Percentiles rank a stretch among this genome's conserved stretches.
Conservation (phyloP, 2,888 invertebrate genomes). For the Tipula vernalis region DNA sequence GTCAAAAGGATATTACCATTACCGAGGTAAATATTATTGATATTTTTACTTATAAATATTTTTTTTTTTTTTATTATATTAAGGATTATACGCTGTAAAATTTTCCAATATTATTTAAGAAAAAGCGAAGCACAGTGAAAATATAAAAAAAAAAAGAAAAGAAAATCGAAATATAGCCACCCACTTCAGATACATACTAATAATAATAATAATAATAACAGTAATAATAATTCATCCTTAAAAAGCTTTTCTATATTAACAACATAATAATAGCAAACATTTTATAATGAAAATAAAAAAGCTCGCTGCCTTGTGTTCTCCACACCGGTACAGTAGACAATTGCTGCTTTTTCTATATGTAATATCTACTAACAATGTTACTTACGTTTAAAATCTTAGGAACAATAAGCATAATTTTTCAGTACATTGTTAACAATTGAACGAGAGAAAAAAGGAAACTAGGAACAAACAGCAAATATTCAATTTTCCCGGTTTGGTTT, state of each 20-base stretch:
- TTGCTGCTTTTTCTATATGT: not conserved
- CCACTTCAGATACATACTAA: not conserved
- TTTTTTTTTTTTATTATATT: not conserved
- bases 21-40: not conserved
- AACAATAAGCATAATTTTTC: not conserved
- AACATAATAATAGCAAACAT: not conserved
- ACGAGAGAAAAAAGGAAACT: not conserved
- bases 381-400: not conserved
- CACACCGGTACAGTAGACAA: not conserved
- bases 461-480: not conserved
- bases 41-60: not conserved
- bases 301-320: not conserved
- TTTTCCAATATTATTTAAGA: not conserved
- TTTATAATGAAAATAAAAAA: not conserved
- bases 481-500: not conserved
- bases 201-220: not conserved
- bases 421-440: not conserved
- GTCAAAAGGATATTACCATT: not conserved
- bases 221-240: not conserved
- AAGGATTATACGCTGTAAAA: not conserved
- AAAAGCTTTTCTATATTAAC: not conserved
- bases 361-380: not conserved
- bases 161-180: not conserved
- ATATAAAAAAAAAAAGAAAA: not conserved
- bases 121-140: not conserved